phyloP scores from a whole-genome alignment of 2,888 invertebrate genomes.

The Rhagophthalmus giganteus region DNA sequence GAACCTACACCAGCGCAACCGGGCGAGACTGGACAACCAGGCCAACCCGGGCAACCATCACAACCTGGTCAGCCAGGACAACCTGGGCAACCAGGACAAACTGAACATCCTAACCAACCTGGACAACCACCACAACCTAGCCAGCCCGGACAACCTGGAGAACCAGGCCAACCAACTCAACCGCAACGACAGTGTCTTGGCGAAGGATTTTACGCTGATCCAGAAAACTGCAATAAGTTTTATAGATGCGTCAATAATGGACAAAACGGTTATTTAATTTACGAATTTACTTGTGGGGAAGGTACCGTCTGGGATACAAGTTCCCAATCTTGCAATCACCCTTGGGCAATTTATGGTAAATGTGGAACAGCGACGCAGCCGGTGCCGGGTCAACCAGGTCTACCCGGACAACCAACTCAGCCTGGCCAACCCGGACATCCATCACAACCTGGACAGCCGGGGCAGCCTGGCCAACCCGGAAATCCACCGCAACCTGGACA shows the following conservation, averaged over 20 bases:
- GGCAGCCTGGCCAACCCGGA: constrained; percentile 4
- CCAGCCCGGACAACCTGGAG: neutral
- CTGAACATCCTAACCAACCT: neutral
- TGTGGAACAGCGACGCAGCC: neutral
- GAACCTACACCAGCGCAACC: too few species aligned
- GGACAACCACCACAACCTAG: neutral
- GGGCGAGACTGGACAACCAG: neutral
- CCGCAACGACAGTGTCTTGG: too few species aligned
- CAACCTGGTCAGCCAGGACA: neutral
- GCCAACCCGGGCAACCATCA: neutral
- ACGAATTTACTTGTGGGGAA: constrained; percentile 70
- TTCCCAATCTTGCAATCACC: constrained; percentile 65
- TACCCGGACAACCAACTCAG: constrained; percentile 3
- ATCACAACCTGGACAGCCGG: constrained; percentile 1
- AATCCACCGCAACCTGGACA: constrained; percentile 1
- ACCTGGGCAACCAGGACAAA: neutral
- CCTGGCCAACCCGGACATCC: constrained; percentile 5
- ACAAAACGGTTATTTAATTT: constrained; percentile 63
- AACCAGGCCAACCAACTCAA: constrained; percentile 35
- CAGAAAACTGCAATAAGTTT: constrained; percentile 72
- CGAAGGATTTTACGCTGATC: constrained; percentile 65
- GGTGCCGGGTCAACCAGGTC: constrained; percentile 3
- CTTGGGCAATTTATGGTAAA: constrained; percentile 55
- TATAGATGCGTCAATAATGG: constrained; percentile 73
- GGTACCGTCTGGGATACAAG: constrained; percentile 72